Percentiles rank a stretch among this genome's conserved stretches.
These are phyloP conservation scores for Sphecodes monilicornis DNA, from an alignment of 2,888 invertebrate species.

Conservation along the genomic window DNA sequence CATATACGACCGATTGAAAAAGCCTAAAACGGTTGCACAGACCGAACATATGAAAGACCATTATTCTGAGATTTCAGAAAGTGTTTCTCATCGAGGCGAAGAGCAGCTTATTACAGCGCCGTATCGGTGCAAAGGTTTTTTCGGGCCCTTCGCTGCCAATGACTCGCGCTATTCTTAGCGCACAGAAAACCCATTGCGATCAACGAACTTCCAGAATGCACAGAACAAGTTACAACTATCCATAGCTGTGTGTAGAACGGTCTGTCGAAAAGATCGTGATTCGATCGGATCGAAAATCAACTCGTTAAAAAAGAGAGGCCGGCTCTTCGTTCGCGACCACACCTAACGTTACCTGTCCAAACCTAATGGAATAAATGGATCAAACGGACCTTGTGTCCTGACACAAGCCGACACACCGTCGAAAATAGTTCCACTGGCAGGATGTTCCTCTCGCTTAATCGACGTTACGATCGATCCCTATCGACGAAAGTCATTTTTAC, in stretches of 20 bases:
- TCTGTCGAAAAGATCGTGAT: not conserved
- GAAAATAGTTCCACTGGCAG: slow-evolving; percentile 42
- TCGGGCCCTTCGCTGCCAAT: not conserved
- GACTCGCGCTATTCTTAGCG: slow-evolving; percentile 40
- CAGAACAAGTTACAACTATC: not conserved
- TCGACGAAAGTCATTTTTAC: slow-evolving; percentile 35
- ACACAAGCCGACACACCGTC: not conserved
- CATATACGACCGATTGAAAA: too few species aligned
- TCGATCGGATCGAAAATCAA: slow-evolving; percentile 23
- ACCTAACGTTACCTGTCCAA: slow-evolving; percentile 34
- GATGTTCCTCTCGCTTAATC: slow-evolving; percentile 33
- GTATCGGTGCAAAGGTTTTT: not conserved
- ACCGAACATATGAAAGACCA: not conserved
- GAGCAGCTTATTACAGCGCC: not conserved
- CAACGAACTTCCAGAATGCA: slow-evolving; percentile 36
- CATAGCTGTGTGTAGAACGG: not conserved
- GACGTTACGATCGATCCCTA: slow-evolving; percentile 51
- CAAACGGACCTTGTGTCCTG: slow-evolving; percentile 42
- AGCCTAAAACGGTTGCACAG: too few species aligned
- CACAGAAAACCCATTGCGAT: slow-evolving; percentile 44
- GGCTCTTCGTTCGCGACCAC: slow-evolving; percentile 17
- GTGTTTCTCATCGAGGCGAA: not conserved
- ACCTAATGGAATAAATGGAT: slow-evolving; percentile 42
- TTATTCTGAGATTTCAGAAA: not conserved
- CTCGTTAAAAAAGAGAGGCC: slow-evolving; percentile 26